phyloP scores from a whole-genome alignment of 2,888 invertebrate genomes.

The Acrobasis suavella region DNA sequence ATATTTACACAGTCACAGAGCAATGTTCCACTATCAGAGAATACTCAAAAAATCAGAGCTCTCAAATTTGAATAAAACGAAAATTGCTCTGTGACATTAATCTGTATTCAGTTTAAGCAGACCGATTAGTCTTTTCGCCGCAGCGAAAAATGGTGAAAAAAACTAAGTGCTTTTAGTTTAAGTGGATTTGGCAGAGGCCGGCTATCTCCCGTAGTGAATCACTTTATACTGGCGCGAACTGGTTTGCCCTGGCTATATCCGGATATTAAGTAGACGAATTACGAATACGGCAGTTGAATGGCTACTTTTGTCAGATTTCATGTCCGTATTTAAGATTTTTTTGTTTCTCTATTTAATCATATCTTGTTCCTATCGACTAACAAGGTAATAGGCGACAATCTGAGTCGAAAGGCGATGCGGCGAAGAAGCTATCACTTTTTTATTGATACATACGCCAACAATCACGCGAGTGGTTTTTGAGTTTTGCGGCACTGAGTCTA shows the following conservation, averaged over 20 bases:
- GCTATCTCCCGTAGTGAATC: slow-evolving; percentile 35
- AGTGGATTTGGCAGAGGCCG: slow-evolving; percentile 52
- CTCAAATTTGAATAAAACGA: slow-evolving; percentile 38
- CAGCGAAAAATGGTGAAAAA: slow-evolving; percentile 35
- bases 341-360: background rate
- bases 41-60: background rate
- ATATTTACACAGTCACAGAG: background rate
- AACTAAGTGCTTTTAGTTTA: slow-evolving; percentile 46
- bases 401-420: too few species aligned
- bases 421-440: too few species aligned
- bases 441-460: background rate
- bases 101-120: slow-evolving; percentile 44
- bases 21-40: background rate
- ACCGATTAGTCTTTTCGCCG: slow-evolving; percentile 48
- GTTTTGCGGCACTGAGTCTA: too few species aligned
- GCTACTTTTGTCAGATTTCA: background rate
- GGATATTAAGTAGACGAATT: slow-evolving; percentile 41
- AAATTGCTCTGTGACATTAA: slow-evolving; percentile 40
- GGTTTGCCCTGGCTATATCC: slow-evolving; percentile 37
- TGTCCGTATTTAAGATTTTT: background rate
- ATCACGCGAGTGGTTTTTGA: too few species aligned
- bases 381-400: too few species aligned
- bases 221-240: slow-evolving; percentile 37
- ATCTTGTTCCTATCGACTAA: background rate
- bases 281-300: slow-evolving; percentile 33